Evolutionary conservation across 2,888 invertebrate genomes (phyloP), one percentile per base, ranked within the genome.

Genomic region (Lymantria dispar): DNA sequence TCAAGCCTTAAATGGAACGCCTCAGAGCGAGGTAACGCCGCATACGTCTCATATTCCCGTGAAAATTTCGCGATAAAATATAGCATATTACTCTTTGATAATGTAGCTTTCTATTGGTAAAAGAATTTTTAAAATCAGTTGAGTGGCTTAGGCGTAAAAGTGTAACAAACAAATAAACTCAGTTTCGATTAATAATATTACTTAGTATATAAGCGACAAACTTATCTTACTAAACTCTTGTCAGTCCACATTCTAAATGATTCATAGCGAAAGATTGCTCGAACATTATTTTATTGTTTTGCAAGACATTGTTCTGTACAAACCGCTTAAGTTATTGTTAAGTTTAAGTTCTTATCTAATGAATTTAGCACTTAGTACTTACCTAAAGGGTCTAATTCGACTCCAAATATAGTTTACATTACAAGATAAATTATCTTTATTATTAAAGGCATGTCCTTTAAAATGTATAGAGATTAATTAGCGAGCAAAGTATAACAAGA

Each of bases 221-320:
- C 33, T 38, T 38, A 38, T 12, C 38, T 38, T 38, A 40, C 13
- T 33, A 10, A 43, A 51, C 41, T 37, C 48, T 36, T 11, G 50
- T 13, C 9, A 15, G 40, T 49, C 67, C 46, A 48, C 64, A 65
- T 65, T 65, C 64, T 33, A 46, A 15, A 3, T 65, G 67, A 65
- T 61, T 65, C 64, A 65, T 53, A 44, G 50, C 42, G n/a, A 41
- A 36, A 37, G 38, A 42, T 30, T 48, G 30, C 12, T 41, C 43
- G 43, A 37, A 60, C 63, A 56, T 22, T 66, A 66, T 63, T 66
- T 63, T 52, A 66, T 55, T 58, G 61, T 63, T 47, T 54, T 46
- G 67, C 58, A 52, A 65, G 54, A 61, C 54, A 63, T 58, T 66
- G 22, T 49, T 22, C 44, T 38, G 51, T 58, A 33, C 9, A 10